Base-by-base conservation (phyloP, 2,113 vertebrate species). In the Triplophysa tibetana region DNA sequence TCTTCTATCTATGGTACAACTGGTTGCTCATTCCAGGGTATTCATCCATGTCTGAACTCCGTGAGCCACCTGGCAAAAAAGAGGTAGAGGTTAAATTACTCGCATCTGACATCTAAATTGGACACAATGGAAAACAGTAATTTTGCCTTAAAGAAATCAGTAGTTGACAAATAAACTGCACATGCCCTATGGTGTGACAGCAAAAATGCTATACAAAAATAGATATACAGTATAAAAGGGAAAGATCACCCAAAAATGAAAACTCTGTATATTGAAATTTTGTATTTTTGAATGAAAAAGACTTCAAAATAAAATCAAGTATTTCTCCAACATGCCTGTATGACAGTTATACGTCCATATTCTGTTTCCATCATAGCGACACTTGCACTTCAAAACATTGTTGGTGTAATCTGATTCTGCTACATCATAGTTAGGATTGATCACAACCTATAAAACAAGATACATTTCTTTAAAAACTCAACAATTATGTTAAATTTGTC, bases 301-400 rank as follows among this genome's bases (percentile, higher is more conserved):
- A 38, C 5, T 38, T 38, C 4, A 7, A 24, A 17, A n/a, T 17
- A 21, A 33, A 17, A 8, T 8, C 11, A n/a, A 9, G 14, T 54
- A n/a, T 26, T 24, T 17, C 12, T 23, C n/a, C 19, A 13, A 50
- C 94, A 93, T 84, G 98, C 98, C 98, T 91, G 91, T 95, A 86
- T 95, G 94, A 88, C 98, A 99, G 91, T 94, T 96, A 90, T 97
- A 98, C 69, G 94, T 95, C 97, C 97, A 99, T 88, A 98, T 93
- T 74, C 95, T 92, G 29, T 95, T 93, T 21, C 94, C 94, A 0
- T 98, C 95, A 0, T 97, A 99, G 13, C 95, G 94, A 77, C 94
- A 92, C 70, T 94, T 90, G 86, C 98, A 99, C 50, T 94, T 97
- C 97, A 99, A 94, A 21, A 98, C 81, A 21, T 99, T 99, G 85